These are phyloP conservation scores for Zaprionus inermis DNA, from an alignment of 1,140 invertebrate genomes.

Conservation along the genomic window DNA sequence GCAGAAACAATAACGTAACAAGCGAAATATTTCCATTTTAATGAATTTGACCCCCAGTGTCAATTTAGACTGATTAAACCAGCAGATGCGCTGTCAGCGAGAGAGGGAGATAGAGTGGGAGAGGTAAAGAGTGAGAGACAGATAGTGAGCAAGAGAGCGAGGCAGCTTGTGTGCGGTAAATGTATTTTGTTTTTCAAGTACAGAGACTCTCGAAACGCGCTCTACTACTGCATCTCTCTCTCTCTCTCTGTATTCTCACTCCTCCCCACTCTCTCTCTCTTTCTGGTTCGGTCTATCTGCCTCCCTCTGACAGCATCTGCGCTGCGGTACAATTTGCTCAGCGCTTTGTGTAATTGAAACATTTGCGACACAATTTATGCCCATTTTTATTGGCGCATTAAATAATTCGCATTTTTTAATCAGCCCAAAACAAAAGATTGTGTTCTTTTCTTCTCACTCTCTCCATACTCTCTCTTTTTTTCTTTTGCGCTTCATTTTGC, in stretches of 20 bases:
- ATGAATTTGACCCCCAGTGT: slow-evolving; percentile 82
- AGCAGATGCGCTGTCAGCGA: slow-evolving; percentile 48
- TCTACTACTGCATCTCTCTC: background rate
- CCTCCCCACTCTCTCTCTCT: slow-evolving; percentile 1
- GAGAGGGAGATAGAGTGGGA: background rate
- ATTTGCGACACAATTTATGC: slow-evolving; percentile 55
- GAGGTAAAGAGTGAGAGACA: background rate
- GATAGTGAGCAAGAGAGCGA: background rate
- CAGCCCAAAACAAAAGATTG: slow-evolving; percentile 23
- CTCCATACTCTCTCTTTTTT: background rate
- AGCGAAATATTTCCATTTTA: slow-evolving; percentile 81
- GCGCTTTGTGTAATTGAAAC: slow-evolving; percentile 61
- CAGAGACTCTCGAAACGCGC: slow-evolving; percentile 5
- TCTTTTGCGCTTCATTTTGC: slow-evolving; percentile 1
- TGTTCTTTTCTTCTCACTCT: too few species aligned
- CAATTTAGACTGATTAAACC: slow-evolving; percentile 81
- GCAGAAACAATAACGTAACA: slow-evolving; percentile 63
- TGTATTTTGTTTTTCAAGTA: slow-evolving; percentile 36
- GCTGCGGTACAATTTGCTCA: slow-evolving; percentile 35
- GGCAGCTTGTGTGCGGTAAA: slow-evolving; percentile 8
- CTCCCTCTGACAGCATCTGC: slow-evolving; percentile 32
- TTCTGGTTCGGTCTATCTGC: too few species aligned
- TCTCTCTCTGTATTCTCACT: background rate
- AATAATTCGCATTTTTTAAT: slow-evolving; percentile 39
- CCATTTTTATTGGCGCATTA: slow-evolving; percentile 62